Percentiles rank a stretch among this genome's conserved stretches.
Evolutionary conservation across 2,113 vertebrate genomes (phyloP).

Genomic region (Sinocyclocheilus maitianheensis): DNA sequence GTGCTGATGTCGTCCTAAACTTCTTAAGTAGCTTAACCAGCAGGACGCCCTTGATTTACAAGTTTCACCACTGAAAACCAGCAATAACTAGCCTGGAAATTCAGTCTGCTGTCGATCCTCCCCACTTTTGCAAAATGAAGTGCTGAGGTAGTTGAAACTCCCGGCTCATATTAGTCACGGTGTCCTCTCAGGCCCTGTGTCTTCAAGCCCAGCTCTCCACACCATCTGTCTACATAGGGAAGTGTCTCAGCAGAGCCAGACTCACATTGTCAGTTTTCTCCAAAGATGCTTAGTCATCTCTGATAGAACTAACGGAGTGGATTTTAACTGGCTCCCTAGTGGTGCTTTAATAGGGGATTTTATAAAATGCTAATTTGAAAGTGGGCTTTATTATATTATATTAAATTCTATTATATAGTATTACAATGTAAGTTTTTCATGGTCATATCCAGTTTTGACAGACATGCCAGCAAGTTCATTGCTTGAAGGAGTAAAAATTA

Average conservation of each 20-base stretch:
- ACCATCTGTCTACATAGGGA: conserved; percentile 46
- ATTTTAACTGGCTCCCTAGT: conserved; percentile 11
- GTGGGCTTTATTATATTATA: not conserved
- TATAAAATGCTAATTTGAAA: conserved; percentile 7
- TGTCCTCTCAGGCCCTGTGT: conserved; percentile 41
- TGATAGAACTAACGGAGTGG: conserved; percentile 2
- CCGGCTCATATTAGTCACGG: conserved; percentile 49
- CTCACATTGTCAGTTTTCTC: conserved; percentile 5
- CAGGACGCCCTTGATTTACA: not conserved
- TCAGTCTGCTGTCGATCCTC: not conserved
- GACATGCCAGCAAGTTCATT: not conserved
- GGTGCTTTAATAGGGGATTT: not conserved
- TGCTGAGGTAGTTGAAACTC: conserved; percentile 38
- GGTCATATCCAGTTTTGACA: not conserved
- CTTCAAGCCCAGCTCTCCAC: conserved; percentile 46
- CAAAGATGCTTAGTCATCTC: conserved; percentile 35
- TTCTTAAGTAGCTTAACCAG: not conserved
- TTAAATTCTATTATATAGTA: not conserved
- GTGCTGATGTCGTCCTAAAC: not conserved
- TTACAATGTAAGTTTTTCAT: conserved; percentile 1
- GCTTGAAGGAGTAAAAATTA: not conserved
- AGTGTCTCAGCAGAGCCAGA: conserved; percentile 13
- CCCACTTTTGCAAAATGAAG: conserved; percentile 24
- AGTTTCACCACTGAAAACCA: not conserved
- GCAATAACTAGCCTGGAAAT: not conserved